Percentiles rank a stretch among this genome's conserved stretches.
These are phyloP conservation scores for Oriolus oriolus DNA, from an alignment of 2,113 vertebrate genomes.

Conservation along the genomic window DNA sequence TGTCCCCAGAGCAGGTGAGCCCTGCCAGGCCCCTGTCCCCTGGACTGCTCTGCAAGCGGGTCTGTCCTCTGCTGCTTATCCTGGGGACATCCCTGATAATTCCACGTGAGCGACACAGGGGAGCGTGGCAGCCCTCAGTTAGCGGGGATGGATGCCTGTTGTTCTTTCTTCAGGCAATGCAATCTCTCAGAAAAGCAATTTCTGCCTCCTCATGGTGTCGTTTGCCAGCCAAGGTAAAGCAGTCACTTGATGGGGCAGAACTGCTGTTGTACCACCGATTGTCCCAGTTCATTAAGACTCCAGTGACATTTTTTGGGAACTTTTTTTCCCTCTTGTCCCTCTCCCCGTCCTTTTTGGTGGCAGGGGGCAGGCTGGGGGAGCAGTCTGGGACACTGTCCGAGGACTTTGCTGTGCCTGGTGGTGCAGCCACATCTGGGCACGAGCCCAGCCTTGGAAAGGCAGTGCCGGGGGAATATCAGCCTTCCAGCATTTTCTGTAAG, in stretches of 20 bases:
- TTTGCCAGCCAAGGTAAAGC: neutral
- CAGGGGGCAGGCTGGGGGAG: neutral
- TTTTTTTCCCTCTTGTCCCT: neutral
- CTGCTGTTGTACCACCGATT: fast-evolving
- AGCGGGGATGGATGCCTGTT: neutral
- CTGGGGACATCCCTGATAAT: neutral
- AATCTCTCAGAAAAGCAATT: neutral
- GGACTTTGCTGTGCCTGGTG: fast-evolving
- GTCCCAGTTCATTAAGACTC: neutral
- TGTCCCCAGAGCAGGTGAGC: neutral
- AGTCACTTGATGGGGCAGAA: neutral
- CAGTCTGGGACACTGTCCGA: fast-evolving
- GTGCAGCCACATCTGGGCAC: neutral
- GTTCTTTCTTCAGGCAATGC: neutral
- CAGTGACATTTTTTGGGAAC: neutral
- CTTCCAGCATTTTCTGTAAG: neutral
- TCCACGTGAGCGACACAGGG: fast-evolving
- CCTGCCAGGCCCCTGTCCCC: neutral
- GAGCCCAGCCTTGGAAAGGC: neutral
- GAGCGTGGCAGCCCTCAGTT: neutral
- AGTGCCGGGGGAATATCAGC: neutral
- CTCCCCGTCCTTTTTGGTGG: neutral
- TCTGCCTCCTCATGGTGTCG: neutral
- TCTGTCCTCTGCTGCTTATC: neutral
- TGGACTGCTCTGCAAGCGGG: neutral